Evolutionary conservation across 2,888 invertebrate species (phyloP), one percentile per base, ranked within the genome.

Genomic region (Arrhopalites spinosus): DNA sequence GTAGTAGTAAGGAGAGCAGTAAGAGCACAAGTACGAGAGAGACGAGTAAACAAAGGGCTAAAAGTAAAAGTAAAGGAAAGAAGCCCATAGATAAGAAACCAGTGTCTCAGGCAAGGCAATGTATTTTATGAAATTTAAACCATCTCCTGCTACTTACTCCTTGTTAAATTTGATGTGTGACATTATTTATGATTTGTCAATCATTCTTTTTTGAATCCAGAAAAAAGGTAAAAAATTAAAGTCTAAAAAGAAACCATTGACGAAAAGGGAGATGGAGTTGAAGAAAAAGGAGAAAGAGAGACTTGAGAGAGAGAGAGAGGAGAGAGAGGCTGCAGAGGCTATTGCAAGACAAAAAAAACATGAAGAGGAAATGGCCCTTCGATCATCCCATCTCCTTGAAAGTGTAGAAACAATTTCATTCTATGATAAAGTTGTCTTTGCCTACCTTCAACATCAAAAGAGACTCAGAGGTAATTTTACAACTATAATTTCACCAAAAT

Each of bases 371-470:
- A 78, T 77, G 47, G 74, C 74, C n/a, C 47, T 76, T 25, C 64
- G 81, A 20, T 64, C 72, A 7, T 69, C 68, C 11, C 82, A 82
- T 47, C 56, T 81, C 0, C 70, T 77, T 0, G 71, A 77, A 20
- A 80, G 80, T 72, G 79, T 73, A 13, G 71, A 72, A 5, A 73
- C 78, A 30, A 78, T 82, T 36, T 68, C 78, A 17, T 72, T 77
- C 23, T 81, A 79, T 64, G 80, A 81, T 56, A 63, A 78, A 63
- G 77, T 79, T 67, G 78, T 80, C 13, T 70, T 80, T 43, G 78
- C 77, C 3, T 75, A 71, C 23, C 61, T 71, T 25, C 71, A 71
- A 66, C 64, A 72, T 43, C 64, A 75, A 61, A 75, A 75, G 23
- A n/a, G 66, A 45, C 36, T 66, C 2, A 17, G 75, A 75, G 75